These are phyloP conservation scores for Caracal caracal DNA, from an alignment of 2,113 vertebrate species.

Conservation along the genomic window DNA sequence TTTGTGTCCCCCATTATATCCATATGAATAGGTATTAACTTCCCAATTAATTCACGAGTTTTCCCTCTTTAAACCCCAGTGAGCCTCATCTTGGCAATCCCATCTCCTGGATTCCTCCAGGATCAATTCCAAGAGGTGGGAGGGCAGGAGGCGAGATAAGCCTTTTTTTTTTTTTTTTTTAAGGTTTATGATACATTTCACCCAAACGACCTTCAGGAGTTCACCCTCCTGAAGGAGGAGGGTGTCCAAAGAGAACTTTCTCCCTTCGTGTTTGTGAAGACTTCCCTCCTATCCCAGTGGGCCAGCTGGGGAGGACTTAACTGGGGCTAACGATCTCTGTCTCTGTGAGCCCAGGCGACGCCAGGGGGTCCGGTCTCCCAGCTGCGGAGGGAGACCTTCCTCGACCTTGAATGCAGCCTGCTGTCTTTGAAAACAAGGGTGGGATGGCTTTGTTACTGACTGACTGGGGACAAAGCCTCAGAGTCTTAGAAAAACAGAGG, in stretches of 20 bases:
- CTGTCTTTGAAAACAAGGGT: slow-evolving; percentile 5
- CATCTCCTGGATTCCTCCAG: neutral
- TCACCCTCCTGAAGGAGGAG: neutral
- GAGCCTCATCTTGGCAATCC: neutral
- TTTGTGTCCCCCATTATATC: neutral
- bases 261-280: neutral
- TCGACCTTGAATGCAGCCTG: neutral
- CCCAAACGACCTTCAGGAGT: neutral
- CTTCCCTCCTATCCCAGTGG: neutral
- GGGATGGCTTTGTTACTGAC: neutral
- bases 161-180: neutral
- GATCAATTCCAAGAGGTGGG: neutral
- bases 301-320: neutral
- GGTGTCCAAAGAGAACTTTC: neutral
- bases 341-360: neutral
- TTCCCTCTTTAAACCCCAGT: neutral
- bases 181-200: neutral
- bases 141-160: neutral
- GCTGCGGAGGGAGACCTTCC: neutral
- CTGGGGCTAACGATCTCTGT: slow-evolving; percentile 37
- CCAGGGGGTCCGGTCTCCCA: neutral
- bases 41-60: too few species aligned
- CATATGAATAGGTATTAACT: neutral
- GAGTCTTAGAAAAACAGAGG: slow-evolving; percentile 49
- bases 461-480: neutral